phyloP scores from a whole-genome alignment of 2,888 invertebrate genomes.

The Habrosyne pyritoides region DNA sequence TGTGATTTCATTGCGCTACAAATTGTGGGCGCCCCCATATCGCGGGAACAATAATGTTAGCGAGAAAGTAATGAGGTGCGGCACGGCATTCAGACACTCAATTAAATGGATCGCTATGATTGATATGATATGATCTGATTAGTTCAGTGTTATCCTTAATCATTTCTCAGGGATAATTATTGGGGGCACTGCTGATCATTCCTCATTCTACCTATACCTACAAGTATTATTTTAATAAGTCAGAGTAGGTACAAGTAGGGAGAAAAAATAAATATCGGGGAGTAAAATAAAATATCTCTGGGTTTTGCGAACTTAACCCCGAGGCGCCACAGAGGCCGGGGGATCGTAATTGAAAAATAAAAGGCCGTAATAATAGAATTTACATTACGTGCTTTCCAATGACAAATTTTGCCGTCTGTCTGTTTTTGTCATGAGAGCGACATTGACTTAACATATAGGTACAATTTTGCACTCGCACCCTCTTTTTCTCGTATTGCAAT shows the following conservation, averaged over 20 bases:
- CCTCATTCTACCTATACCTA: too few relatives aligned
- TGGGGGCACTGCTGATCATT: neutral
- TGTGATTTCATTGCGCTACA: neutral
- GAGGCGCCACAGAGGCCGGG: conserved; percentile 67
- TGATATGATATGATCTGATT: neutral
- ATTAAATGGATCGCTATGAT: neutral
- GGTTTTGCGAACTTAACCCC: conserved; percentile 69
- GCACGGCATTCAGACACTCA: neutral
- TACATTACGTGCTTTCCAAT: conserved; percentile 80
- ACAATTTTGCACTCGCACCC: conserved; percentile 46
- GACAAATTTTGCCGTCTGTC: conserved; percentile 75
- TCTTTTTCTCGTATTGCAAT: conserved; percentile 21
- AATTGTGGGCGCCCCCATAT: neutral
- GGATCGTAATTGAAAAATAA: conserved; percentile 83
- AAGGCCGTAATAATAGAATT: conserved; percentile 83
- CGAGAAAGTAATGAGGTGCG: neutral
- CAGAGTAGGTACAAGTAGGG: too few relatives aligned
- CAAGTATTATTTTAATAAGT: neutral
- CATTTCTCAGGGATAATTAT: neutral
- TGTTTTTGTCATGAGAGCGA: conserved; percentile 76
- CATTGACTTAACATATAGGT: conserved; percentile 63
- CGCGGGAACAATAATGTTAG: neutral
- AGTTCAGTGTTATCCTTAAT: neutral
- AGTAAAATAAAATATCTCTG: conserved; percentile 48
- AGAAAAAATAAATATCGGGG: conserved; percentile 36